phyloP scores from a whole-genome alignment of 2,797 vertebrate genomes.

The Silurus aristotelis region DNA sequence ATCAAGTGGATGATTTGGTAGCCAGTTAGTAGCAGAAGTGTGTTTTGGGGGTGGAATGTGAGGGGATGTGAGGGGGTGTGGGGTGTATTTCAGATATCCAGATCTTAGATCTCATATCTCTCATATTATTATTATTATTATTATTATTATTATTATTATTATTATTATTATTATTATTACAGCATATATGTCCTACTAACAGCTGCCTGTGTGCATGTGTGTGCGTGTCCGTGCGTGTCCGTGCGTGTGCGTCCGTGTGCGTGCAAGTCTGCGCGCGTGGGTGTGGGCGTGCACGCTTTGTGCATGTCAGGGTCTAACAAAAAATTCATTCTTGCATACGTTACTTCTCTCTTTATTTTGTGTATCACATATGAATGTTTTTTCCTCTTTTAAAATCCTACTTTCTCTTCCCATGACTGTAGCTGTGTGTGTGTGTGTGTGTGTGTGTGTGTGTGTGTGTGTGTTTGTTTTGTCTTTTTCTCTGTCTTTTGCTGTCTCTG shows the following conservation, averaged over 20 bases:
- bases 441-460: slow-evolving; percentile 22
- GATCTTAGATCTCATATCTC: not conserved
- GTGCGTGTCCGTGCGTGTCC: slow-evolving; percentile 8
- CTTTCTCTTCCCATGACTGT: slow-evolving; percentile 55
- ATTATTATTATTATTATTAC: not conserved
- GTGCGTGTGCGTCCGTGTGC: slow-evolving; percentile 4
- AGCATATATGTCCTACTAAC: not conserved
- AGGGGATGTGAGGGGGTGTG: too few relatives aligned
- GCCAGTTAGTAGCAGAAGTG: too few relatives aligned
- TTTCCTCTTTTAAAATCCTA: slow-evolving; percentile 58
- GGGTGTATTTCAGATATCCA: not conserved
- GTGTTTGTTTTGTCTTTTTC: slow-evolving; percentile 25
- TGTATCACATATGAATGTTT: slow-evolving; percentile 73
- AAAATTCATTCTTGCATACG: slow-evolving; percentile 63
- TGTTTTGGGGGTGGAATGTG: too few relatives aligned
- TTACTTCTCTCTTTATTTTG: slow-evolving; percentile 52
- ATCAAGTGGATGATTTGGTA: not conserved
- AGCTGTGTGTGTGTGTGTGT: slow-evolving; percentile 25
- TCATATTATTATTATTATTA: too few relatives aligned
- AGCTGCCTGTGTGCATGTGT: not conserved
- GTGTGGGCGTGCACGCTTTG: not conserved
- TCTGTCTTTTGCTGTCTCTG: slow-evolving; percentile 54
- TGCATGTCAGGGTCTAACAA: slow-evolving; percentile 52
- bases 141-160: too few relatives aligned
- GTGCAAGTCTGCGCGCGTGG: not conserved